These are phyloP conservation scores for Ascidia mentula DNA, from an alignment of 23 tunicate genomes.

Conservation along the genomic window DNA sequence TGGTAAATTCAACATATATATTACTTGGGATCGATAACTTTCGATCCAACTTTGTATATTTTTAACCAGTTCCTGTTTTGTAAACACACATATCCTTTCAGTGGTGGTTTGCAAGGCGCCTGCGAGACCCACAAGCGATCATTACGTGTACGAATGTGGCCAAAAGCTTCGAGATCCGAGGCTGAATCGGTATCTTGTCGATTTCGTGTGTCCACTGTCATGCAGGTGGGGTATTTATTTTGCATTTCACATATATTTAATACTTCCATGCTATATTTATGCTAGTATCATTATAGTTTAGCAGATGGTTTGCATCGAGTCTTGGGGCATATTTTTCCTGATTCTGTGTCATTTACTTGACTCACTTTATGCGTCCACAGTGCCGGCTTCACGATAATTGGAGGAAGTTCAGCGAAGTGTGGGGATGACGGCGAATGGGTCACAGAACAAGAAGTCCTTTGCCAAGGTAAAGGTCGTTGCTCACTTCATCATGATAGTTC, in stretches of 20 bases:
- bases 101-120: conserved; percentile 30
- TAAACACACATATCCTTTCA: background rate
- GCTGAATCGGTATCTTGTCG: conserved; percentile 14
- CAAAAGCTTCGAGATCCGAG: background rate
- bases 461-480: background rate
- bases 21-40: no score
- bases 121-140: background rate
- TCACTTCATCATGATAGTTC: background rate
- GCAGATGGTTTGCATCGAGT: no score
- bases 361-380: conserved; percentile 11
- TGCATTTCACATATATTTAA: background rate
- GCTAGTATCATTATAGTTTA: no score
- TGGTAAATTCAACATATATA: no score
- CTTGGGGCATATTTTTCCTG: background rate
- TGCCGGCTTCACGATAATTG: conserved; percentile 40
- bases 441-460: background rate
- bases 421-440: conserved; percentile 52
- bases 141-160: conserved; percentile 31
- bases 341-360: background rate
- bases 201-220: conserved; percentile 42
- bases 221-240: conserved; percentile 72
- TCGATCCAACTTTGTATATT: no score
- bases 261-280: no score
- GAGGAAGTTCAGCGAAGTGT: conserved; percentile 31
- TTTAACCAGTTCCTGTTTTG: no score